Percentiles rank a stretch among this genome's conserved stretches.
Evolutionary conservation across 2,113 vertebrate genomes (phyloP).

Genomic region (Pandion haliaetus): DNA sequence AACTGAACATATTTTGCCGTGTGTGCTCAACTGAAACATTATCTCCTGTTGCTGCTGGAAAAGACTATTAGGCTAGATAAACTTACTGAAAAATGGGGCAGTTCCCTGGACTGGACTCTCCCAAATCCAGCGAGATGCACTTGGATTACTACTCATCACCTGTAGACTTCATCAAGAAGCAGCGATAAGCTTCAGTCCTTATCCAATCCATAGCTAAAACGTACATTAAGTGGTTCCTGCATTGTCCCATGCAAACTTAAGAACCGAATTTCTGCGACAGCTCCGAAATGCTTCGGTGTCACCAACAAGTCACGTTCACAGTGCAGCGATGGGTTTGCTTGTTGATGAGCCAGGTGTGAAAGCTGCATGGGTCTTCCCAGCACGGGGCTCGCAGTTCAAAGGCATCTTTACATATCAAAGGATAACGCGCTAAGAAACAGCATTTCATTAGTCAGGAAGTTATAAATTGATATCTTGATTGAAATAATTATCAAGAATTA

Average conservation of each 20-base stretch:
- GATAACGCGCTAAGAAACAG: neutral
- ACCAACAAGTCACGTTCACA: neutral
- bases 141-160: neutral
- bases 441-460: conserved; percentile 58
- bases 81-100: neutral
- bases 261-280: rapidly evolving
- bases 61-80: neutral
- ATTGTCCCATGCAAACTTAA: rapidly evolving
- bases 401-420: conserved; percentile 45
- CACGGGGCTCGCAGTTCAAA: conserved; percentile 25
- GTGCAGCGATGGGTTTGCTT: neutral
- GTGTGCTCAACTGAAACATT: neutral
- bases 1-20: neutral
- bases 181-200: neutral
- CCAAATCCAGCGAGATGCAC: neutral
- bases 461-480: conserved; percentile 57
- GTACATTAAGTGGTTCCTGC: rapidly evolving
- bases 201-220: rapidly evolving
- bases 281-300: neutral
- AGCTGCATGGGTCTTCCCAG: conserved; percentile 1
- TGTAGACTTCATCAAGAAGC: neutral
- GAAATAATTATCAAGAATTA: conserved; percentile 59
- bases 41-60: neutral
- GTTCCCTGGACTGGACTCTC: neutral
- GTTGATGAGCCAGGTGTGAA: conserved; percentile 18